Evolutionary conservation across 2,113 vertebrate species (phyloP).

Genomic region (Diphyllodes magnificus): DNA sequence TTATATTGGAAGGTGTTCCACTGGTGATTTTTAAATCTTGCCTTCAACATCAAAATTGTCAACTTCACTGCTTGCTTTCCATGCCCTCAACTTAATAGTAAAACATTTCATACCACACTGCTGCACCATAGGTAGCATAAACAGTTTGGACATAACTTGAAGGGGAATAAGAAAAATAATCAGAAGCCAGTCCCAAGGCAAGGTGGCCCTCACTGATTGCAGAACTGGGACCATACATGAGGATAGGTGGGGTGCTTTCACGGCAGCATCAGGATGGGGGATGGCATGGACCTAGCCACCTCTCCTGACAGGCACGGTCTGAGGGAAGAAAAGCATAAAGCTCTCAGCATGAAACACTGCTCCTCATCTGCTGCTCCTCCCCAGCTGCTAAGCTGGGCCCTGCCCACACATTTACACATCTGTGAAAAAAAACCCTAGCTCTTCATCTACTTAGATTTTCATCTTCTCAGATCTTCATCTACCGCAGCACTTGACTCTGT

Average conservation of each 20-base stretch:
- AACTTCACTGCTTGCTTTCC: neutral
- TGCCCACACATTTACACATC: neutral
- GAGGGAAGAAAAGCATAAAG: neutral
- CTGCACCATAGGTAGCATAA: neutral
- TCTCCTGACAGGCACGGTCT: neutral
- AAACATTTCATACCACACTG: neutral
- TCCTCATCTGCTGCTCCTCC: neutral
- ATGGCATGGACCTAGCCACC: too few species aligned
- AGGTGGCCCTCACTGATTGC: rapidly evolving
- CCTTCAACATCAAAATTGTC: neutral
- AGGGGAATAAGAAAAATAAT: neutral
- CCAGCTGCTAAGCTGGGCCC: neutral
- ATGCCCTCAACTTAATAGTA: neutral
- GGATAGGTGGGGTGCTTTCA: rapidly evolving
- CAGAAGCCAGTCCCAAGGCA: neutral
- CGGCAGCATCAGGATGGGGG: rapidly evolving
- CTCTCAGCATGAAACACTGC: rapidly evolving
- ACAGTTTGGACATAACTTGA: neutral
- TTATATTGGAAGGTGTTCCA: neutral
- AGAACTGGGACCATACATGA: neutral
- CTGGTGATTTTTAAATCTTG: neutral
- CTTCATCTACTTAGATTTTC: neutral
- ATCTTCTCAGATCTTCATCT: neutral
- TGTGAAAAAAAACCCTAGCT: neutral
- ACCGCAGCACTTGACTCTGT: neutral